Base-by-base conservation (phyloP, 2,113 vertebrate genomes). In the Misgurnus mizolepis region DNA sequence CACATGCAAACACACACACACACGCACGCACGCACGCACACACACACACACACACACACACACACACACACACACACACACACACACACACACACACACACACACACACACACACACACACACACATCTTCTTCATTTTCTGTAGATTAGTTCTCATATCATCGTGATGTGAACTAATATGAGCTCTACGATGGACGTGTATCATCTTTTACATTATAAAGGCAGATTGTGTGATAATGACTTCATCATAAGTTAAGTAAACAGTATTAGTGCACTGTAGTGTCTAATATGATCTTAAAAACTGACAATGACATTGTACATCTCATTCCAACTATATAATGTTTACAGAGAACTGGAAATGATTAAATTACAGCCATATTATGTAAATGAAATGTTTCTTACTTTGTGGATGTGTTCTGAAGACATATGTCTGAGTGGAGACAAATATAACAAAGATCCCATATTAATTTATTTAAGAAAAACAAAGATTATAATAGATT, bases 11-110 rank as follows among this genome's bases (percentile, higher is more conserved):
- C 11, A 76, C 14, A 70, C 58, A 62, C 15, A 15, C 43, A 62
- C 34, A 69, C 15, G 34, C 66, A 45, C 14, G 62, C 68, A 65
- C n/a, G n/a, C n/a, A n/a, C n/a, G n/a, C n/a, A n/a, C n/a, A n/a
- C n/a, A n/a, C n/a, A n/a, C n/a, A n/a, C n/a, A n/a, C n/a, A n/a
- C n/a, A n/a, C n/a, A n/a, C n/a, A n/a, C n/a, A n/a, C n/a, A n/a
- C n/a, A n/a, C n/a, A n/a, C n/a, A n/a, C n/a, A n/a, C n/a, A n/a
- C n/a, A n/a, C n/a, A n/a, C n/a, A n/a, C n/a, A n/a, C n/a, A n/a
- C n/a, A n/a, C n/a, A n/a, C n/a, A n/a, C n/a, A n/a, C n/a, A n/a
- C n/a, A n/a, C n/a, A n/a, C n/a, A n/a, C n/a, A n/a, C n/a, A n/a
- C n/a, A n/a, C n/a, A n/a, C n/a, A n/a, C n/a, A n/a, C n/a, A n/a